A percentile compares a stretch with the other conserved stretches of the same genome.
phyloP scores from a whole-genome alignment of 2,888 invertebrate species.

The Nasonia oneida region DNA sequence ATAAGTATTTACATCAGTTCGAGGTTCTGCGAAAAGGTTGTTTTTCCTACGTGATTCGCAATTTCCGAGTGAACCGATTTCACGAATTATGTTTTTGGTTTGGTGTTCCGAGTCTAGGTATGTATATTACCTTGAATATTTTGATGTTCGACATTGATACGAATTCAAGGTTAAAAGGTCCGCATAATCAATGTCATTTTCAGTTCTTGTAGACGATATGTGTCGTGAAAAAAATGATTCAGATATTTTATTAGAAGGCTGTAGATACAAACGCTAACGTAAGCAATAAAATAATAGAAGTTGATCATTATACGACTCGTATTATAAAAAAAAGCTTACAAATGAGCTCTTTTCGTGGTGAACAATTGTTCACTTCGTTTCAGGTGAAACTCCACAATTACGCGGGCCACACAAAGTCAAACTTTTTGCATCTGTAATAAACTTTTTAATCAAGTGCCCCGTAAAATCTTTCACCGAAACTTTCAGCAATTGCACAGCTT shows the following conservation, averaged over 20 bases:
- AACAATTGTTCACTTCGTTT: too few relatives aligned
- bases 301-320: not conserved
- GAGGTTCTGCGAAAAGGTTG: not conserved
- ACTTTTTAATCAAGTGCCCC: too few relatives aligned
- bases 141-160: not conserved
- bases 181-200: not conserved
- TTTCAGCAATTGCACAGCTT: too few relatives aligned
- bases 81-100: conserved; percentile 26
- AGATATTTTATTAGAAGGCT: not conserved
- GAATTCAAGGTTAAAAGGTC: conserved; percentile 1
- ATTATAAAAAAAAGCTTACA: not conserved
- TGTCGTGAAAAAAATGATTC: too few relatives aligned
- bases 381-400: too few relatives aligned
- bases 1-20: not conserved
- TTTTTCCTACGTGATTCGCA: conserved; percentile 4
- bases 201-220: not conserved
- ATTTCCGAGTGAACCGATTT: not conserved
- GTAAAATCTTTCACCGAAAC: too few relatives aligned
- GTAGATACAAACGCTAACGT: not conserved
- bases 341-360: too few relatives aligned
- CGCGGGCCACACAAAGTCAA: too few relatives aligned
- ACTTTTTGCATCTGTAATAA: too few relatives aligned
- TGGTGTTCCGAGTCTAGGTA: conserved; percentile 46
- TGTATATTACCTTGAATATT: conserved; percentile 18
- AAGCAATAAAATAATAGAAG: not conserved